phyloP scores from a whole-genome alignment of 2,888 invertebrate species.

The Lissocephala sabroskyi region DNA sequence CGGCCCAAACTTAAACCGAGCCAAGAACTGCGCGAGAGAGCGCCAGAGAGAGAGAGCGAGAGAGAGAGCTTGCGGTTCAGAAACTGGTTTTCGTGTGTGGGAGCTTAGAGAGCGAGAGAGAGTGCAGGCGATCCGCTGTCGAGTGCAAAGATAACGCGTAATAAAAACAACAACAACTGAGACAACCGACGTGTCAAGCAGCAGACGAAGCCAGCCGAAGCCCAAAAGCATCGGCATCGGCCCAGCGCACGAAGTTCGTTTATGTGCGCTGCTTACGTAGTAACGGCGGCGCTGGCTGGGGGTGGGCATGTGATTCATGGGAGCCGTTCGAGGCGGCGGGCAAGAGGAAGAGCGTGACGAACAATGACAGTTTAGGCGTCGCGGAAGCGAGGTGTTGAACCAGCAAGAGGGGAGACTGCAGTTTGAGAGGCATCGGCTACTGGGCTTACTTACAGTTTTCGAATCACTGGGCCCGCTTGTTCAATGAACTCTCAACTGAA shows the following conservation, averaged over 20 bases:
- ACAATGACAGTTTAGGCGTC: slow-evolving; percentile 28
- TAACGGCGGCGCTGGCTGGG: slow-evolving; percentile 22
- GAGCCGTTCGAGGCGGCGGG: background rate
- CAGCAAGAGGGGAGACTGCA: slow-evolving; percentile 1
- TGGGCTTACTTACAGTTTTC: slow-evolving; percentile 12
- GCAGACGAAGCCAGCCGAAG: slow-evolving; percentile 13
- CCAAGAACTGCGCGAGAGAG: slow-evolving; percentile 7
- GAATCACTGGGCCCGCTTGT: slow-evolving; percentile 12
- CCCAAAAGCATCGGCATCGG: slow-evolving; percentile 9
- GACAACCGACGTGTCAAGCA: slow-evolving; percentile 46
- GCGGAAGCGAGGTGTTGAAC: slow-evolving; percentile 11
- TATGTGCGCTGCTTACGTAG: slow-evolving; percentile 37
- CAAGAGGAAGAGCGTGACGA: slow-evolving; percentile 32
- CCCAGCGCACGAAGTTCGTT: background rate
- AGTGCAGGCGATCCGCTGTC: slow-evolving; percentile 4
- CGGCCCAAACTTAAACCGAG: slow-evolving; percentile 28
- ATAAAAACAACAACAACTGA: slow-evolving; percentile 38
- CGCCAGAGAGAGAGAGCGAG: slow-evolving; percentile 6
- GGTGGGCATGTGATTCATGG: background rate
- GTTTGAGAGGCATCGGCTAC: too few relatives aligned
- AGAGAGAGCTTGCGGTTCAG: background rate
- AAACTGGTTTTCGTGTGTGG: slow-evolving; percentile 45
- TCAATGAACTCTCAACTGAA: slow-evolving; percentile 23
- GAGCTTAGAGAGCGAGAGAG: slow-evolving; percentile 15
- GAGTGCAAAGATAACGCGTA: slow-evolving; percentile 49